Base-by-base conservation (phyloP, 2,888 invertebrate genomes). In the Tubulanus polymorphus region DNA sequence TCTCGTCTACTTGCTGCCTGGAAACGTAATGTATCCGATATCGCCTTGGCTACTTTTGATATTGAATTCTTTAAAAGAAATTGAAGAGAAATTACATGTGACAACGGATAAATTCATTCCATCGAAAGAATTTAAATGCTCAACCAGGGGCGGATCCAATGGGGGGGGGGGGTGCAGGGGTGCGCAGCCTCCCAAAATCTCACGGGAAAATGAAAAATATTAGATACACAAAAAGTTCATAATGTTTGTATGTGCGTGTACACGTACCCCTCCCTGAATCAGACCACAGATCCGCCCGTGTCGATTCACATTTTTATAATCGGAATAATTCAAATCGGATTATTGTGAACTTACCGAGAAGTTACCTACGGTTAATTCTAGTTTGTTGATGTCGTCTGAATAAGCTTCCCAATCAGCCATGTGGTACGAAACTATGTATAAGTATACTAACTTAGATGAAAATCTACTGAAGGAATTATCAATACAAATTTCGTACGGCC, bases 331-430 rank as follows among this genome's bases (percentile, higher is more conserved):
- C 15, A 10, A 45, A 23, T 12, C 10, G 15, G 10, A 18, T 18
- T 15, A n/a, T 25, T 28, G 15, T 35, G 1, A 76, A 82, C 85
- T 84, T 79, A 91, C 92, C 48, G 93, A 93, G 70, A 93, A 93
- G 78, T 93, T 94, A 65, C 88, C 87, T 70, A 93, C 91, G 66
- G 91, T 90, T 74, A 92, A 83, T 73, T 93, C 89, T 59, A 93
- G 78, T 47, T 89, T 89, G 73, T 93, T 90, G 25, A 94, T 84
- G 80, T 95, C 94, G 75, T 91, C 87, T 0, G 91, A 86, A 70
- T 90, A 93, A 72, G 89, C 86, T 70, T 93, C 91, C 95, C 95
- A 95, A 78, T 75, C 71, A 1, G 65, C 68, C 35, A 66, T 63
- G 3, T 70, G 63, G 48, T 70, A 72, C 1, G 74, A 67, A 10